Evolutionary conservation across 1,140 invertebrate species (phyloP), one percentile per base, ranked within the genome.

Genomic region (Psilanteris sp.): DNA sequence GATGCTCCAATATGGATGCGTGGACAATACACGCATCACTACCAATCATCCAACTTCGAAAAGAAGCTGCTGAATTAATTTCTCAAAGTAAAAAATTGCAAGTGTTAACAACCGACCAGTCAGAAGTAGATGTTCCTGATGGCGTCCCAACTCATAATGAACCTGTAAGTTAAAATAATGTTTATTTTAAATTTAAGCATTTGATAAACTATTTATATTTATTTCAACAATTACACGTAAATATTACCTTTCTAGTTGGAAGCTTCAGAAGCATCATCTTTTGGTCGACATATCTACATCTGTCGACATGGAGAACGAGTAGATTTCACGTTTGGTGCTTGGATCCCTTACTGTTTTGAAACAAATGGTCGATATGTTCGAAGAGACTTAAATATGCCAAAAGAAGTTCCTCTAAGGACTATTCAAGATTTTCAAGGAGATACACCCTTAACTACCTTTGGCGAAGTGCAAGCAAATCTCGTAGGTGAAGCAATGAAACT

Each of bases 301-400:
- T 93, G 96, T 88, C 89, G 96, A 1, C 96, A 97, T 86, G 95
- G 94, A 6, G 96, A 98, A 87, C 88, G 96, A 20, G 92, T 97
- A 1, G 96, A 98, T 87, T 96, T 97, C 78, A 96, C 95, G 0
- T 97, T 97, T 82, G 95, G 96, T 10, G 89, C 91, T 6, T 98
- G 96, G 96, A 93, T 96, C 44, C 93, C 93, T 0, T 94, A 92
- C 82, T 96, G 95, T 81, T 97, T 97, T 83, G 94, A 97, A 89
- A 89, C 93, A 43, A 88, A 92, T 66, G 94, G 94, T 81, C 91
- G 86, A 13, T 97, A 97, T 79, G 86, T 92, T 7, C 90, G 94
- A 7, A 93, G 93, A 80, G 96, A 98, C 84, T 87, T 98, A 9
- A 98, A 98, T 79, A 94, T 98, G 93, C 97, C 96, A 3, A 90